Conservation (phyloP, 2,797 vertebrate species). For the Ceyx erithaca region DNA sequence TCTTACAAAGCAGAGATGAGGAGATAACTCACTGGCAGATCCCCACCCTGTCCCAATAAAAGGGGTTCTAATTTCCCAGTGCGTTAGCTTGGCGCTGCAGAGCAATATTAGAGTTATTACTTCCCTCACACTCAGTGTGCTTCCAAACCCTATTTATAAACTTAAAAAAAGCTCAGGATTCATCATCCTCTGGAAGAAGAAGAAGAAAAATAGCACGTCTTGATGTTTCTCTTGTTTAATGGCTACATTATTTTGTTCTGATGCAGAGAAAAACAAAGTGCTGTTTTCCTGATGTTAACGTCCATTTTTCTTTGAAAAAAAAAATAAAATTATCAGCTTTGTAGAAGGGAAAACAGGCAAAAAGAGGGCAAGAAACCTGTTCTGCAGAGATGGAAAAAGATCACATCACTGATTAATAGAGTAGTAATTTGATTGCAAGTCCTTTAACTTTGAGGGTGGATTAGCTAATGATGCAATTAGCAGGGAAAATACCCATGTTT, state of each 20-base stretch:
- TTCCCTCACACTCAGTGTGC: not conserved
- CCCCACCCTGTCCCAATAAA: not conserved
- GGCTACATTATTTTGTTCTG: not conserved
- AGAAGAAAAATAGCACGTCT: not conserved
- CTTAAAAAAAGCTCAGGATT: not conserved
- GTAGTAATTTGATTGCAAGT: not conserved
- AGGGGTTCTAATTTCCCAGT: not conserved
- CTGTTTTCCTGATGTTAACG: not conserved
- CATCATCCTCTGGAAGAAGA: not conserved
- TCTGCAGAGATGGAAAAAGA: not conserved
- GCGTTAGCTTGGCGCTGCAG: not conserved
- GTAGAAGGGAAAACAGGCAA: not conserved
- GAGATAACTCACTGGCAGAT: slow-evolving; percentile 12
- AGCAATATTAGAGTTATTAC: not conserved
- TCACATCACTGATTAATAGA: not conserved
- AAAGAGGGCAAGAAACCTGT: not conserved
- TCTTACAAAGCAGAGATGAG: not conserved
- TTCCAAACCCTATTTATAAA: not conserved
- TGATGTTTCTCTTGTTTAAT: not conserved
- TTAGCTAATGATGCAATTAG: slow-evolving; percentile 52
- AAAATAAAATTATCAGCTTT: not conserved
- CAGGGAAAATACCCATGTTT: not conserved
- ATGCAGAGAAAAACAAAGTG: not conserved
- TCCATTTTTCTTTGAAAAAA: not conserved
- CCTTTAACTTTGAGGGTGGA: not conserved